Conservation (phyloP, 2,888 invertebrate species). For the Didymodactylos carnosus region DNA sequence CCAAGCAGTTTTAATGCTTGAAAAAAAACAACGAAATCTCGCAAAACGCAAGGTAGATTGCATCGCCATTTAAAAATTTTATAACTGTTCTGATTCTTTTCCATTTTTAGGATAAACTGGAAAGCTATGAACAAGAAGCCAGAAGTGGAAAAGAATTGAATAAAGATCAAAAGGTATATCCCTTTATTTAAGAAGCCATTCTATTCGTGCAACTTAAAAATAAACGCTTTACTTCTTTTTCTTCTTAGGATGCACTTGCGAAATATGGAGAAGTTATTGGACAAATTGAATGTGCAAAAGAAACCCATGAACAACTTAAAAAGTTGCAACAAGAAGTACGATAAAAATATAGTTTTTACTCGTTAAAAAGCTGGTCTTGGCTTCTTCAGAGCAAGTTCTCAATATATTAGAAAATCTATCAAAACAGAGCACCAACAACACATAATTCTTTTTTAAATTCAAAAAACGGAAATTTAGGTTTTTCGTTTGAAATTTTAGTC, state of each 20-base stretch:
- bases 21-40: neutral
- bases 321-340: neutral
- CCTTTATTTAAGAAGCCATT: neutral
- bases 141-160: neutral
- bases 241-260: neutral
- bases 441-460: neutral
- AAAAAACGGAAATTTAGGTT: too few relatives aligned
- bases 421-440: too few relatives aligned
- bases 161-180: neutral
- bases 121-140: neutral
- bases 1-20: neutral
- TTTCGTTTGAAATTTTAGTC: too few relatives aligned
- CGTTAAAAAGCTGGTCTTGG: neutral
- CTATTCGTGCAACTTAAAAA: too few relatives aligned
- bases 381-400: neutral
- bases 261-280: neutral
- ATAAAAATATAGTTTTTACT: neutral
- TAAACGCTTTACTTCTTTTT: neutral
- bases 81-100: neutral
- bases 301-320: neutral
- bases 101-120: neutral
- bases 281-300: neutral
- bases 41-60: neutral
- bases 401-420: too few relatives aligned
- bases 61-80: neutral